Conservation (phyloP, 2,888 invertebrate species). For the Agriopis marginaria region DNA sequence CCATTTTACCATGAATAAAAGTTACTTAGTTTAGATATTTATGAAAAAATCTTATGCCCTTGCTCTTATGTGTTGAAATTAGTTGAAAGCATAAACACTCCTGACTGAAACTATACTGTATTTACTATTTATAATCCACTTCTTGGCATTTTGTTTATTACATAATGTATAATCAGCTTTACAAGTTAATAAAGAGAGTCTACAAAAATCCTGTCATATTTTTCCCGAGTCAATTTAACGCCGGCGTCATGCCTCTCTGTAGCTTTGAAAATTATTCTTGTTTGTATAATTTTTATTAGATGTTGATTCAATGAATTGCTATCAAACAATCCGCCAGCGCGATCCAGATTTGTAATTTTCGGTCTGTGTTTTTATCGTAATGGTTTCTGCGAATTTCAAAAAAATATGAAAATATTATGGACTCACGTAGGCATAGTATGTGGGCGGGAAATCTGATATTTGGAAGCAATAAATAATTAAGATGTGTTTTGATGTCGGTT, state of each 20-base stretch:
- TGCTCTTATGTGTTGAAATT: too few relatives aligned
- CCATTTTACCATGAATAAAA: too few relatives aligned
- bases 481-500: background rate
- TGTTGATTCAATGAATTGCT: constrained; percentile 41
- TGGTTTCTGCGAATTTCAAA: constrained; percentile 11
- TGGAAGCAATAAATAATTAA: background rate
- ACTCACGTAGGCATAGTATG: background rate
- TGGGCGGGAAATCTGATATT: background rate
- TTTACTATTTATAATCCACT: background rate
- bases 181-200: constrained; percentile 10
- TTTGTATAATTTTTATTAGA: constrained; percentile 40
- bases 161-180: background rate
- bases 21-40: too few relatives aligned
- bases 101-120: too few relatives aligned
- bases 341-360: constrained; percentile 45
- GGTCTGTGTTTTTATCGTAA: constrained; percentile 30
- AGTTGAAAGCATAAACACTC: background rate
- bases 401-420: background rate
- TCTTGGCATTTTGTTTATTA: background rate
- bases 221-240: constrained; percentile 17
- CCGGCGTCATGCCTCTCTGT: constrained; percentile 16
- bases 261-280: constrained; percentile 39
- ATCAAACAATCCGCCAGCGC: constrained; percentile 33
- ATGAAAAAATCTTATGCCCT: too few relatives aligned
- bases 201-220: constrained; percentile 12